These are phyloP conservation scores for Crenichthys baileyi DNA, from an alignment of 2,797 vertebrate species.

Conservation along the genomic window DNA sequence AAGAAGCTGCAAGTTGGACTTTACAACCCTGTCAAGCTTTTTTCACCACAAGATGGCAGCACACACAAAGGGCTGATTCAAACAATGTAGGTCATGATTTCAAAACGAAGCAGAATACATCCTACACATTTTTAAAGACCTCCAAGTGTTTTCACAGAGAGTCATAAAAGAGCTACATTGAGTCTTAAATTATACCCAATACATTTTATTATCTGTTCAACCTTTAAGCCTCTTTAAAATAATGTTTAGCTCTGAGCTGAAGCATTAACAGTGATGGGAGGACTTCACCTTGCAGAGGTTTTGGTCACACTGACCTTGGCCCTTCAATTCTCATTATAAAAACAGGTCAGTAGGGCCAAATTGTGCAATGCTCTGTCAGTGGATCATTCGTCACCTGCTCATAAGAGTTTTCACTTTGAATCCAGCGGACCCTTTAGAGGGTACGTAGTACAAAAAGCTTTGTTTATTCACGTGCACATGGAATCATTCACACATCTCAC, in stretches of 20 bases:
- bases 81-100: conserved; percentile 21
- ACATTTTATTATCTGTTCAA: conserved; percentile 11
- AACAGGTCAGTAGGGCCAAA: conserved; percentile 42
- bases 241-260: conserved; percentile 41
- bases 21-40: conserved; percentile 8
- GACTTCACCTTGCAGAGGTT: conserved; percentile 29
- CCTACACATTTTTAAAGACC: conserved; percentile 21
- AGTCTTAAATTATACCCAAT: conserved; percentile 12
- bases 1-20: not conserved
- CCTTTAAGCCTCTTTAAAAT: conserved; percentile 33
- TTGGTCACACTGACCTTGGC: conserved; percentile 54
- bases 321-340: conserved; percentile 40
- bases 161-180: not conserved
- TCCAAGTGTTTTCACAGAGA: conserved; percentile 37
- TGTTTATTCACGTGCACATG: conserved; percentile 25
- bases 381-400: conserved; percentile 64
- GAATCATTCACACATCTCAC: conserved; percentile 11
- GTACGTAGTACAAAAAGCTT: conserved; percentile 30
- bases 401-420: conserved; percentile 38
- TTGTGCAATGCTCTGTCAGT: conserved; percentile 49
- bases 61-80: conserved; percentile 6
- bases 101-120: conserved; percentile 21
- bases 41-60: conserved; percentile 61
- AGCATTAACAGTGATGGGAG: conserved; percentile 30
- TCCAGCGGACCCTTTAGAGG: conserved; percentile 27